Percentiles rank a stretch among this genome's conserved stretches.
Evolutionary conservation across 1,140 invertebrate species (phyloP).

Genomic region (Bombus polaris): DNA sequence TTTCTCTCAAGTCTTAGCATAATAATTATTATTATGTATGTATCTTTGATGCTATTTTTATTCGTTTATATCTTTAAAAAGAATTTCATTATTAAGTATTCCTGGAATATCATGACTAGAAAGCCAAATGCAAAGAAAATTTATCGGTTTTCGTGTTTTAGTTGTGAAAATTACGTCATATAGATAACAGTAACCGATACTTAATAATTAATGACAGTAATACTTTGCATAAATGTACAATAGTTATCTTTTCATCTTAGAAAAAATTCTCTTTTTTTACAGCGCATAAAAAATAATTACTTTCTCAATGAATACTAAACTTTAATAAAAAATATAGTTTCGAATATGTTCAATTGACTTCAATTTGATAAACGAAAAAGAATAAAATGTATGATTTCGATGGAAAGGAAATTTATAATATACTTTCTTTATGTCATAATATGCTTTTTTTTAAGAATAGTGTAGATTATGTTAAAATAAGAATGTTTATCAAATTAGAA

Average conservation of each 20-base stretch:
- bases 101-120: neutral
- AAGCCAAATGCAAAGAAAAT: neutral
- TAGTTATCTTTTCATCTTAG: neutral
- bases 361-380: no score
- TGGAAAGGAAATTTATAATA: no score
- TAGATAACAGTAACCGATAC: neutral
- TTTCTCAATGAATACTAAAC: neutral
- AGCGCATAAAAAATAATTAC: neutral
- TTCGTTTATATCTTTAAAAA: neutral
- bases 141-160: neutral
- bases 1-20: neutral
- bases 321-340: neutral
- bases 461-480: neutral
- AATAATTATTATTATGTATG: neutral
- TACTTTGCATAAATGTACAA: neutral
- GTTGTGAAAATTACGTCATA: no score
- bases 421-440: neutral
- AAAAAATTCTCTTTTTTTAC: neutral
- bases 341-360: no score
- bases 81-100: neutral
- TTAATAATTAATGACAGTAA: neutral
- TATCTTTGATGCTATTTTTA: neutral
- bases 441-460: neutral
- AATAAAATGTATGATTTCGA: no score
- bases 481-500: neutral